Conservation (phyloP, 2,888 invertebrate species). For the Troides helena region DNA sequence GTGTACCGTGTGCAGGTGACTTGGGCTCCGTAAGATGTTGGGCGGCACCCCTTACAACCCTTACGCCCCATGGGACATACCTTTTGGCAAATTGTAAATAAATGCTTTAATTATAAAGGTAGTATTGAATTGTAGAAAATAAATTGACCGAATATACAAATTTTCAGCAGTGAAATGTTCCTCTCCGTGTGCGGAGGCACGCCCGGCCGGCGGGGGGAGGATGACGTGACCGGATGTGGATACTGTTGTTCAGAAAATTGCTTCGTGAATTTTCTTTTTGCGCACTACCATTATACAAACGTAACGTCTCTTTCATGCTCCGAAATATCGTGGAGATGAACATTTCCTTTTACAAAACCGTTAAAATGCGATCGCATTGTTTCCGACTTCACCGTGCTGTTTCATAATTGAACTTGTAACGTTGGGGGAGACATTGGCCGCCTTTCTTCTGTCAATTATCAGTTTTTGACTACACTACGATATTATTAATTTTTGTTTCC, state of each 20-base stretch:
- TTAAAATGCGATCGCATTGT: background rate
- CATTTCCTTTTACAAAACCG: background rate
- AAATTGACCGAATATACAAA: conserved; percentile 3
- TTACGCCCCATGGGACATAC: too few species aligned
- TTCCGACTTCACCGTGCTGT: background rate
- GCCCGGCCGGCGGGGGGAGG: conserved; percentile 2
- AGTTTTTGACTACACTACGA: too few species aligned
- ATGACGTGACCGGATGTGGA: conserved; percentile 6
- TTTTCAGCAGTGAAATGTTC: background rate
- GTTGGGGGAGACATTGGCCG: too few species aligned
- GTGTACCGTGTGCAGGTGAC: too few species aligned
- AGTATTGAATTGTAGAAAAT: background rate
- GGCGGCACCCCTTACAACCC: too few species aligned
- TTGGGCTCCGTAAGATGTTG: too few species aligned
- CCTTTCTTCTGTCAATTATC: too few species aligned
- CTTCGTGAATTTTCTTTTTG: background rate
- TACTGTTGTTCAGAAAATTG: conserved; percentile 13
- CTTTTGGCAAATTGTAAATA: too few species aligned
- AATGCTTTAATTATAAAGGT: too few species aligned
- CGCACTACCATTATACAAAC: background rate
- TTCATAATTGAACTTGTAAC: too few species aligned
- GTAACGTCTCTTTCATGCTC: conserved; percentile 1
- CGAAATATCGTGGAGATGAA: background rate
- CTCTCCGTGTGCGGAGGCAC: conserved; percentile 5
- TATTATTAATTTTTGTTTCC: too few species aligned